Base-by-base conservation (phyloP, 2,888 invertebrate species). In the Oxytorus armatus region DNA sequence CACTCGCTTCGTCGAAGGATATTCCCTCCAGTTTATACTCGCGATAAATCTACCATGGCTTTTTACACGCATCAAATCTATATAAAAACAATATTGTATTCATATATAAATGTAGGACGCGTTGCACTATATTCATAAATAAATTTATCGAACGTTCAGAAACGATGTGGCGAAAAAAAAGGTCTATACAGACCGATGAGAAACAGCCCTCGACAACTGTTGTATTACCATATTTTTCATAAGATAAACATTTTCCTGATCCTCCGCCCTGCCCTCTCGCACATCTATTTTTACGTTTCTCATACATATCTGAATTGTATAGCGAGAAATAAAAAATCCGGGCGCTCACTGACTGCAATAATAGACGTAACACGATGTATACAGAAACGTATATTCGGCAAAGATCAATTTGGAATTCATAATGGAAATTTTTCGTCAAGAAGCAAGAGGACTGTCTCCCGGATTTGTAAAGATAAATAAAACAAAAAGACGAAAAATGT, bases 201-300 rank as follows among this genome's bases (percentile, higher is more conserved):
- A 44, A 36, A 29, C 25, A 11, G 10, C 8, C 36, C 53, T 16
- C 42, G 47, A 55, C 14, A 18, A 53, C 11, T 7, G 3, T n/a
- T 21, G 16, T 8, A 75, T 78, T 72, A 75, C 75, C 78, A 78
- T 75, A n/a, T 78, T 81, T 81, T 75, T 78, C 70, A 72, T 81
- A 63, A 70, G 29, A 57, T 61, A 57, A 47, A 59, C 70, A 75
- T 78, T 66, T 65, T 49, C 66, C 23, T 8, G 23, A 51, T n/a
- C 29, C 39, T n/a, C n/a, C n/a, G n/a, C n/a, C n/a, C n/a, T n/a
- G n/a, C n/a, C n/a, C n/a, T n/a, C n/a, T n/a, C 51, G n/a, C 23
- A 10, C 3, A 23, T 33, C 16, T 36, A 63, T 55, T 44, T n/a
- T 29, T 39, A 7, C 14, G n/a, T 8, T 36, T 47, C 47, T 51